Evolutionary conservation across 2,888 invertebrate genomes (phyloP).

Genomic region (Netelia melanura): DNA sequence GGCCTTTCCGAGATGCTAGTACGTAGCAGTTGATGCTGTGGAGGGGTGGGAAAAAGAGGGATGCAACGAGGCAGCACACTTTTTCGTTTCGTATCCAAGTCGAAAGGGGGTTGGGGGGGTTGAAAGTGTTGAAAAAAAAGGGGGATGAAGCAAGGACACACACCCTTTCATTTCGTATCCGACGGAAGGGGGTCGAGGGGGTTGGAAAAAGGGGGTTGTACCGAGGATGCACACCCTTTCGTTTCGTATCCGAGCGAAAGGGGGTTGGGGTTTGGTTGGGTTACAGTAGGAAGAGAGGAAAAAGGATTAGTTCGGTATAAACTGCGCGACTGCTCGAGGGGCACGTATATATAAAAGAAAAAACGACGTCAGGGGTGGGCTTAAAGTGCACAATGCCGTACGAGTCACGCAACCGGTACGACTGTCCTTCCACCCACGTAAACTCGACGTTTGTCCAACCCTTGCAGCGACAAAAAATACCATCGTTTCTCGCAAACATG

Average conservation of each 20-base stretch:
- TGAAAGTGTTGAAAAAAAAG: constrained; percentile 3
- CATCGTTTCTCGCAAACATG: too few relatives aligned
- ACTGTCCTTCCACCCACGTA: constrained; percentile 6
- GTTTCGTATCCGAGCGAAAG: background rate
- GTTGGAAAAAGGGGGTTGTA: background rate
- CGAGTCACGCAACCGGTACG: constrained; percentile 38
- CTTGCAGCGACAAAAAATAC: too few relatives aligned
- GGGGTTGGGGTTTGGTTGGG: constrained; percentile 19
- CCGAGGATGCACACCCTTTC: background rate
- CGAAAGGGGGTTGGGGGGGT: background rate
- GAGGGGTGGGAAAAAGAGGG: background rate
- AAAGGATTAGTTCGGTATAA: constrained; percentile 66
- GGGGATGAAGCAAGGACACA: background rate
- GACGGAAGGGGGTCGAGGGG: background rate
- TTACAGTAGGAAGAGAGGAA: constrained; percentile 50
- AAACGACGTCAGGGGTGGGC: constrained; percentile 35
- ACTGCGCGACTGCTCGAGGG: constrained; percentile 39
- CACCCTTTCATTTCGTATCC: too few relatives aligned
- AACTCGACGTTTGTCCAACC: constrained; percentile 24
- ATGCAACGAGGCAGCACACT: background rate
- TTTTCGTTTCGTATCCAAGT: background rate
- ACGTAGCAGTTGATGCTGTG: background rate
- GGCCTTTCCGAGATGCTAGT: constrained; percentile 31
- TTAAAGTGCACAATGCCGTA: constrained; percentile 61
- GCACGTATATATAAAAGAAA: constrained; percentile 23